A percentile compares a stretch with the other conserved stretches of the same genome.
Conservation (phyloP, 2,888 invertebrate species). For the Isotomurus palustris region DNA sequence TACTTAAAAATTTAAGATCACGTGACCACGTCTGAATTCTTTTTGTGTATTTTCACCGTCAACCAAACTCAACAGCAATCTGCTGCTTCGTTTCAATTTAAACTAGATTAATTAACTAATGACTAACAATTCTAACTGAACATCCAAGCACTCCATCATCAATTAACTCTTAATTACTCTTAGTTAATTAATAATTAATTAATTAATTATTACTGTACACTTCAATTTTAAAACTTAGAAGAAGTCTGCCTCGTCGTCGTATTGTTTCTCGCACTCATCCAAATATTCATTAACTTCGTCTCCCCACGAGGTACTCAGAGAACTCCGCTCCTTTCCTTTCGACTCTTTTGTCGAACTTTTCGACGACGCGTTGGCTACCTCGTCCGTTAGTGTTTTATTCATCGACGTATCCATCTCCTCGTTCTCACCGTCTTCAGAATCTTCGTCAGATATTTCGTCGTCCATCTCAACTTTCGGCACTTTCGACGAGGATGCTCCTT, state of each 20-base stretch:
- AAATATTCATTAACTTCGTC: slow-evolving; percentile 36
- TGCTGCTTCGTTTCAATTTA: no score
- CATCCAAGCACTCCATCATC: no score
- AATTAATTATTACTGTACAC: neutral
- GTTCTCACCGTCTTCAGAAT: neutral
- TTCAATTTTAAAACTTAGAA: neutral
- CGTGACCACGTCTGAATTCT: no score
- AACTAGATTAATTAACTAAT: no score
- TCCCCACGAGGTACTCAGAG: slow-evolving; percentile 27
- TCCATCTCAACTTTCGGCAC: slow-evolving; percentile 14
- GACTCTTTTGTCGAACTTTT: slow-evolving; percentile 1
- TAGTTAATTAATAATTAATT: neutral
- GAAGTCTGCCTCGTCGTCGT: neutral
- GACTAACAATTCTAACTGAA: no score
- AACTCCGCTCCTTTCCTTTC: no score
- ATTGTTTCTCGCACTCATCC: neutral
- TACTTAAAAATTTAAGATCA: neutral
- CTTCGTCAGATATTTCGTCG: slow-evolving; percentile 1
- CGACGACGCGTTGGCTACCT: neutral
- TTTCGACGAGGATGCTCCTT: no score
- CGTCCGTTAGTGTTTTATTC: neutral
- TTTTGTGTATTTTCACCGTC: no score
- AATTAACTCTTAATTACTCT: no score
- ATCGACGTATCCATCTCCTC: neutral
- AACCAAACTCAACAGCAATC: no score